Conservation (phyloP, 2,113 vertebrate species). For the Hiodon tergisus region DNA sequence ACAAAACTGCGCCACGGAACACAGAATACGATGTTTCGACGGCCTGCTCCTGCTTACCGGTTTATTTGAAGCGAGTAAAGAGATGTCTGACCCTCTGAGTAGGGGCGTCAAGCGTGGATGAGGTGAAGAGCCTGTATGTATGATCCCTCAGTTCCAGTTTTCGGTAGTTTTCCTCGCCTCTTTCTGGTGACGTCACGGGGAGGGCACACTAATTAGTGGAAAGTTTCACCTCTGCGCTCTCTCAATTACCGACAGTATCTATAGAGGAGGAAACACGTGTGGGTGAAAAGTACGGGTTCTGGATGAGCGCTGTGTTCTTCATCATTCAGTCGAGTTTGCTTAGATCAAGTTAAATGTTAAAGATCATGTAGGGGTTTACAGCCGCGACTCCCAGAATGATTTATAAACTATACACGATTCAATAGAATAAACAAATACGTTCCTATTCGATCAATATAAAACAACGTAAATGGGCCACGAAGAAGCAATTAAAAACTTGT, state of each 20-base stretch:
- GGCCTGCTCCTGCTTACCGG: not conserved
- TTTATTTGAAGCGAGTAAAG: no score
- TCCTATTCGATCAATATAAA: no score
- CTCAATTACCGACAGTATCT: slow-evolving; percentile 11
- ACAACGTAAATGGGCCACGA: no score
- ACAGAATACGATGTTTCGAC: not conserved
- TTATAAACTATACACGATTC: no score
- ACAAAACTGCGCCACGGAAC: not conserved
- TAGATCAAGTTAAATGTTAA: no score
- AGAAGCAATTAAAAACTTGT: no score
- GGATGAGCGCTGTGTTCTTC: slow-evolving; percentile 29
- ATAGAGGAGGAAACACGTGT: slow-evolving; percentile 32
- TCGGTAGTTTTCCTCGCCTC: slow-evolving; percentile 20
- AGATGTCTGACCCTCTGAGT: no score
- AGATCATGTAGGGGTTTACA: no score
- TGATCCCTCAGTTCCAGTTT: slow-evolving; percentile 27
- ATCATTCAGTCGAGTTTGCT: no score
- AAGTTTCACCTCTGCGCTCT: slow-evolving; percentile 46
- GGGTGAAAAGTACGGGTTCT: slow-evolving; percentile 23
- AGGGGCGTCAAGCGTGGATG: slow-evolving; percentile 41
- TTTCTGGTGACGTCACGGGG: slow-evolving; percentile 42
- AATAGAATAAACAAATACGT: no score
- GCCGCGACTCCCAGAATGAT: no score
- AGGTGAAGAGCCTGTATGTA: slow-evolving; percentile 41
- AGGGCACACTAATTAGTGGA: slow-evolving; percentile 44